Conservation (phyloP, 2,888 invertebrate genomes). For the Pyralis farinalis region DNA sequence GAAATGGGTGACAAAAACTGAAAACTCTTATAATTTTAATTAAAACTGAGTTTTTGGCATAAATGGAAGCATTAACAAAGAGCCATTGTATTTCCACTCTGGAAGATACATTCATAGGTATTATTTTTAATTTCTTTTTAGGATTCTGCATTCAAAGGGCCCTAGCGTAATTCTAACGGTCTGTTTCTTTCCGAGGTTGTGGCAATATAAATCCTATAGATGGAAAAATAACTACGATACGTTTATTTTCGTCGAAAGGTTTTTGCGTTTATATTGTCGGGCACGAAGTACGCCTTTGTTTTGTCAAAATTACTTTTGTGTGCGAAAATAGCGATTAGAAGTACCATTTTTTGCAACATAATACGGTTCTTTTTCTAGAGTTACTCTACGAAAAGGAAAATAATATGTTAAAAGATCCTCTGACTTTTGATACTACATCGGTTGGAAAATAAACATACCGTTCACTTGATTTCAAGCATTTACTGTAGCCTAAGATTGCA, state of each 20-base stretch:
- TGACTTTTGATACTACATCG: too few species aligned
- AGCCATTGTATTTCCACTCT: constrained; percentile 22
- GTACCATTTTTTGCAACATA: too few species aligned
- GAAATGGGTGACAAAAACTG: constrained; percentile 26
- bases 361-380: too few species aligned
- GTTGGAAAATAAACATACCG: too few species aligned
- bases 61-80: constrained; percentile 29
- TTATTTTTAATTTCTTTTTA: constrained; percentile 37
- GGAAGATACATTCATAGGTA: constrained; percentile 26
- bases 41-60: constrained; percentile 28
- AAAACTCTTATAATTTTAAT: constrained; percentile 36
- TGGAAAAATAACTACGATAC: constrained; percentile 39
- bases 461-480: too few species aligned
- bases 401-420: too few species aligned
- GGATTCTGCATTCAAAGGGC: constrained; percentile 13
- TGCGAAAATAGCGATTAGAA: too few species aligned
- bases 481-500: too few species aligned
- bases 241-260: constrained; percentile 27
- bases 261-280: constrained; percentile 26
- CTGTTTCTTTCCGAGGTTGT: not conserved
- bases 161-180: constrained; percentile 15
- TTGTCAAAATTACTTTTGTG: constrained; percentile 29
- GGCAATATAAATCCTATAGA: constrained; percentile 37
- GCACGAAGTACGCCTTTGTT: constrained; percentile 35
- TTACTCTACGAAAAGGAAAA: too few species aligned